Evolutionary conservation across 2,888 invertebrate species (phyloP).

Genomic region (Leptopterna dolabrata): DNA sequence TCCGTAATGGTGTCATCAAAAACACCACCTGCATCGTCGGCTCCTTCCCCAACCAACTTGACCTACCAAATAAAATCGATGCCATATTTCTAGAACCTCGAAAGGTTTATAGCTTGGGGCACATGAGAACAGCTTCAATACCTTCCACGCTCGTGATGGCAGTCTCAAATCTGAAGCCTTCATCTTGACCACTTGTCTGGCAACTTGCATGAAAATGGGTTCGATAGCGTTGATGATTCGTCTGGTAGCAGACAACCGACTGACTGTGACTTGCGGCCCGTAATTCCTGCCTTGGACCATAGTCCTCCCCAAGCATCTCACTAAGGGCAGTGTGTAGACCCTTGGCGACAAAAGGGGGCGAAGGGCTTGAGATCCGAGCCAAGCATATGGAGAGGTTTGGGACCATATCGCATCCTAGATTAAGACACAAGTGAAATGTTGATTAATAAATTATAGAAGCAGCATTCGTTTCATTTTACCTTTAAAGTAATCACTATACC

Average conservation of each 20-base stretch:
- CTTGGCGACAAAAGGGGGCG: conserved; percentile 71
- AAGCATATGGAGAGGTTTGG: conserved; percentile 67
- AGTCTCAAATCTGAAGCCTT: conserved; percentile 72
- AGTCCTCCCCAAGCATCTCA: conserved; percentile 74
- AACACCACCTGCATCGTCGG: conserved; percentile 77
- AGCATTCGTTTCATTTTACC: background rate
- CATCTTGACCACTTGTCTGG: conserved; percentile 73
- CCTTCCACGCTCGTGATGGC: conserved; percentile 76
- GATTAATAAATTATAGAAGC: background rate
- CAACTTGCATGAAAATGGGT: conserved; percentile 74
- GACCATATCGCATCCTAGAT: conserved; percentile 63
- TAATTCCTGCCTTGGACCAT: conserved; percentile 77
- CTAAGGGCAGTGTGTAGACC: conserved; percentile 74
- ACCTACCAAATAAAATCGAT: conserved; percentile 65
- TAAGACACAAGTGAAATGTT: background rate
- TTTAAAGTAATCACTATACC: too few relatives aligned
- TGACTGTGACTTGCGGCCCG: conserved; percentile 75
- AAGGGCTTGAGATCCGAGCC: conserved; percentile 68
- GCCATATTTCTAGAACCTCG: background rate
- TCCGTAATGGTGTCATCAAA: conserved; percentile 78
- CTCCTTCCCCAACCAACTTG: conserved; percentile 76
- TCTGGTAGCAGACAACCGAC: conserved; percentile 70
- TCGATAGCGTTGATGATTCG: conserved; percentile 69
- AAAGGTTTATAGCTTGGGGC: background rate
- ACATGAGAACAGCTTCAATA: conserved; percentile 59